phyloP scores from a whole-genome alignment of 35 echinoderm and acorn worm genomes.

The Patiria miniata region DNA sequence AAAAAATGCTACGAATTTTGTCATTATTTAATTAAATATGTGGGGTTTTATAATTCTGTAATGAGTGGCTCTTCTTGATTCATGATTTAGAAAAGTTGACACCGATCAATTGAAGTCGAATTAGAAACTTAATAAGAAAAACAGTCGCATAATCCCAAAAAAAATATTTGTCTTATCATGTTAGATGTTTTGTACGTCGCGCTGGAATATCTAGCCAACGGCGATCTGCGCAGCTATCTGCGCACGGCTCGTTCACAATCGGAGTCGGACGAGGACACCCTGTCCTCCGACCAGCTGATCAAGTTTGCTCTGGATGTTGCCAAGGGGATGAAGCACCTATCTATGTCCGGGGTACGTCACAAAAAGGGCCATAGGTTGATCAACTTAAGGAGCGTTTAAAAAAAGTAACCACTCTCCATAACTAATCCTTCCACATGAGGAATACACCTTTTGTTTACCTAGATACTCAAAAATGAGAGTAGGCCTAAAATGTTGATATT shows the following conservation, averaged over 20 bases:
- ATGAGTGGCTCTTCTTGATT: neutral
- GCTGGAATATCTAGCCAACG: conserved; percentile 23
- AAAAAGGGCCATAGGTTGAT: neutral
- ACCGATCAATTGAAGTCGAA: neutral
- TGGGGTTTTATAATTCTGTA: too few relatives aligned
- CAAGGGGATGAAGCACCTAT: conserved; percentile 47
- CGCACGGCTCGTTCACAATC: neutral
- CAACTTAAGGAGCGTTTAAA: neutral
- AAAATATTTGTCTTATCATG: neutral
- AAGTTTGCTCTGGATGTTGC: conserved; percentile 39
- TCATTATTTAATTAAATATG: too few relatives aligned
- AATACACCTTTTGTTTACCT: neutral
- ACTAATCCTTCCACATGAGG: too few relatives aligned
- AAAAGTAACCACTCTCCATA: neutral
- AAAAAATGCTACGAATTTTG: too few relatives aligned
- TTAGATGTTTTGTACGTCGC: conserved; percentile 48
- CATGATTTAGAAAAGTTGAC: neutral
- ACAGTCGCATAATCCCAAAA: neutral
- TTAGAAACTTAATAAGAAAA: neutral
- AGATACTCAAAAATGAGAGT: neutral
- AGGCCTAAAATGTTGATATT: neutral
- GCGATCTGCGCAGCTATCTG: conserved; percentile 27
- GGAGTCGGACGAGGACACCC: neutral
- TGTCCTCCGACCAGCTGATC: conserved; percentile 24
- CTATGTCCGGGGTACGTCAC: conserved; percentile 3